Evolutionary conservation across 2,888 invertebrate genomes (phyloP).

Genomic region (Limnephilus auricula): DNA sequence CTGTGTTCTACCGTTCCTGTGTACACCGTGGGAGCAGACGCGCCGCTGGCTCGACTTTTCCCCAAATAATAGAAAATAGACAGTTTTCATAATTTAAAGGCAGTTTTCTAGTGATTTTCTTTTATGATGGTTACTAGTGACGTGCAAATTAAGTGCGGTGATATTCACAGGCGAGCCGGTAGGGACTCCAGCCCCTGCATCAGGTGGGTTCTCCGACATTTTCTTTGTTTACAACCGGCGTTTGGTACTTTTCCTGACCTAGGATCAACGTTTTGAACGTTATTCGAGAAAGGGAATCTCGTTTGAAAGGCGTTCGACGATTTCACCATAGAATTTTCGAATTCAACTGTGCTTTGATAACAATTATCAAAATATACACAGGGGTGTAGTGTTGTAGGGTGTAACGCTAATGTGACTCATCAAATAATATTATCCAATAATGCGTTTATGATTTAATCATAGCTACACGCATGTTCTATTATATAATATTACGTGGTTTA

Average conservation of each 20-base stretch:
- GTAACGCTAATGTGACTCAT: background rate
- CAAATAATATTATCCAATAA: background rate
- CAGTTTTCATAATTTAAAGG: background rate
- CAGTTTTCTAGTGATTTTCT: conserved; percentile 22
- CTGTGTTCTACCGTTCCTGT: background rate
- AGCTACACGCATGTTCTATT: background rate
- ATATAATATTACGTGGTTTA: background rate
- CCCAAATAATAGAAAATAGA: background rate
- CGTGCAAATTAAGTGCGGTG: background rate
- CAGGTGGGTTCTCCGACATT: conserved; percentile 44
- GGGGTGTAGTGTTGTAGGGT: background rate
- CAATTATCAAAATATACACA: background rate
- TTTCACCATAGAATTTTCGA: background rate
- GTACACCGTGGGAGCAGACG: background rate
- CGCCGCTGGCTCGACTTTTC: background rate
- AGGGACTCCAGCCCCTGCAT: conserved; percentile 15
- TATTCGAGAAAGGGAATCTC: background rate
- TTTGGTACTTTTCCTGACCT: conserved; percentile 9
- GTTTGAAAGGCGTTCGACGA: background rate
- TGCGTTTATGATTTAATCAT: background rate
- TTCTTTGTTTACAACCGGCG: conserved; percentile 56
- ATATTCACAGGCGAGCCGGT: conserved; percentile 14
- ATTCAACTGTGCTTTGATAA: background rate
- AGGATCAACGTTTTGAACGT: background rate
- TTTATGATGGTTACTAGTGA: conserved; percentile 11